phyloP scores from a whole-genome alignment of 2,797 vertebrate genomes.

The Scolopax bukidnonensis region DNA sequence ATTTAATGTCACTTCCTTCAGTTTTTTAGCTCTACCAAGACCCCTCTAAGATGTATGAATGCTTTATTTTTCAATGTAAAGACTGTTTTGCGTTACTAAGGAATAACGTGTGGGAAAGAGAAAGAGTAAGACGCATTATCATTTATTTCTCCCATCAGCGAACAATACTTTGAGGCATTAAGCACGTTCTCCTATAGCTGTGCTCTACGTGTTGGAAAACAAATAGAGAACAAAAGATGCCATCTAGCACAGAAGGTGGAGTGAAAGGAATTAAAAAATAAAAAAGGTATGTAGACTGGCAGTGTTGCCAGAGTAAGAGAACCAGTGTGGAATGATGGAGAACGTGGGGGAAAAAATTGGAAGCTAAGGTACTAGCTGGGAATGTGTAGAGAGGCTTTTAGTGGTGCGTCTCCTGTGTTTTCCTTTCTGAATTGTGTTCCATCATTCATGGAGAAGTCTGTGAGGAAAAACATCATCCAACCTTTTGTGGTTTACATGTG shows the following conservation, averaged over 20 bases:
- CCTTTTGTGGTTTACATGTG: conserved; percentile 32
- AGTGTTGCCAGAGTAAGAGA: not conserved
- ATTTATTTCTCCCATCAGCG: not conserved
- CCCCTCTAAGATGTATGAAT: not conserved
- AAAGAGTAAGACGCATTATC: not conserved
- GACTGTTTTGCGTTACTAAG: not conserved
- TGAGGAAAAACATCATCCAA: conserved; percentile 8
- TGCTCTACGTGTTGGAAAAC: not conserved
- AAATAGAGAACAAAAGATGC: not conserved
- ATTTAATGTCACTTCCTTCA: not conserved
- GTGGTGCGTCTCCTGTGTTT: not conserved
- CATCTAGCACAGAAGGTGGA: not conserved
- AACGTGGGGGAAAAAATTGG: not conserved
- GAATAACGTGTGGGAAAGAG: not conserved
- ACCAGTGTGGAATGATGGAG: not conserved
- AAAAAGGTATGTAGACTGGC: not conserved
- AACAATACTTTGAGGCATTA: not conserved
- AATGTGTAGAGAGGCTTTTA: not conserved
- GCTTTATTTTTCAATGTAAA: not conserved
- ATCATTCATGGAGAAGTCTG: not conserved
- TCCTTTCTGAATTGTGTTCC: not conserved
- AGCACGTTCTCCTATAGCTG: not conserved
- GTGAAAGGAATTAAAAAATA: not conserved
- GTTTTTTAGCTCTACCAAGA: not conserved
- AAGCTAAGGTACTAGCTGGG: not conserved